These are phyloP conservation scores for Caenorhabditis sinica DNA, from an alignment of 2,888 invertebrate genomes.

Conservation along the genomic window DNA sequence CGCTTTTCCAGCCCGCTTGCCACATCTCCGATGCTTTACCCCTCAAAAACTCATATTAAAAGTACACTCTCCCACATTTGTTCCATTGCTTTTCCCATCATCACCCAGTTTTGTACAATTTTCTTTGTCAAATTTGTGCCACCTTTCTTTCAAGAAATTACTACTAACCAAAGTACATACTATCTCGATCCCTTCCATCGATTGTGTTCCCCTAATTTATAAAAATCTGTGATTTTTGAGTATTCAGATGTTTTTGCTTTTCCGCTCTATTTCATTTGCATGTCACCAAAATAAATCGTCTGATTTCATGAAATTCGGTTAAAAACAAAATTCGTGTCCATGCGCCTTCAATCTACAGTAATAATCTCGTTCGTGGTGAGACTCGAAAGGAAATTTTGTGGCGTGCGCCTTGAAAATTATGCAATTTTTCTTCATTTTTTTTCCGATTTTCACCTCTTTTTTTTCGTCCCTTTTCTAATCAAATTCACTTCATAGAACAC, in stretches of 20 bases:
- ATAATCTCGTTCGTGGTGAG: neutral
- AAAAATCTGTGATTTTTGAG: constrained; percentile 42
- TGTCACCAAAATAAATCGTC: neutral
- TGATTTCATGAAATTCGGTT: neutral
- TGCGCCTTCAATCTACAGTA: constrained; percentile 9
- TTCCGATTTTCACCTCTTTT: neutral
- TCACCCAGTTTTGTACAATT: constrained; percentile 8
- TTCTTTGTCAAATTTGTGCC: constrained; percentile 55
- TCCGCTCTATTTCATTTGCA: neutral
- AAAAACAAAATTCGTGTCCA: neutral
- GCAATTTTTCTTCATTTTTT: constrained; percentile 1
- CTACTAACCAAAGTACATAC: constrained; percentile 54
- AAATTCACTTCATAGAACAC: constrained; percentile 18
- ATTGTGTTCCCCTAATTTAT: constrained; percentile 37
- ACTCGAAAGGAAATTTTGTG: neutral
- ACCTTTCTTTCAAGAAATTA: constrained; percentile 9
- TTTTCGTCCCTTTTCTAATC: neutral
- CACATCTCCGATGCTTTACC: constrained; percentile 47
- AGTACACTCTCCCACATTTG: neutral
- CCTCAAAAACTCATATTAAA: neutral
- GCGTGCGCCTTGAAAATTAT: neutral
- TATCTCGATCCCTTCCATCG: constrained; percentile 43
- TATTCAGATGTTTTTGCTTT: constrained; percentile 4
- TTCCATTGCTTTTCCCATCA: constrained; percentile 9
- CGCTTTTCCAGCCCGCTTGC: constrained; percentile 51